Percentiles rank a stretch among this genome's conserved stretches.
phyloP scores from a whole-genome alignment of 92 coral and sea anemone species.

The Actinostola sp. region DNA sequence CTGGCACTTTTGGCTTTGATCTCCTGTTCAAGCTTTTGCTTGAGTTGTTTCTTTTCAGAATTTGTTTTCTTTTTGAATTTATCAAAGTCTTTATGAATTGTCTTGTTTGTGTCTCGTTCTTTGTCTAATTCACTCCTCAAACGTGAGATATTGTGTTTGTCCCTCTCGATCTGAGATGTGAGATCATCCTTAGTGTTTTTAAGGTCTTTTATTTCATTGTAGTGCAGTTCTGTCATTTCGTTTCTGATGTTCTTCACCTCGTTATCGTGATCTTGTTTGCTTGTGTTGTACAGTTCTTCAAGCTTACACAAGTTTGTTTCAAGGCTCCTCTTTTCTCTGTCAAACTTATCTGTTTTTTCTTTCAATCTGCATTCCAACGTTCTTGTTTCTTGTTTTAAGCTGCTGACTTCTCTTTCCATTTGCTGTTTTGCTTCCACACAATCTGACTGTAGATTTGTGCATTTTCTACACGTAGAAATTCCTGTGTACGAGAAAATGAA shows the following conservation, averaged over 20 bases:
- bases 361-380: conserved; percentile 35
- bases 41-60: conserved; percentile 70
- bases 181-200: conserved; percentile 56
- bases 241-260: conserved; percentile 44
- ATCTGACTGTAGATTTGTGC: conserved; percentile 47
- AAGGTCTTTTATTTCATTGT: conserved; percentile 45
- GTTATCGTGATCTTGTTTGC: conserved; percentile 39
- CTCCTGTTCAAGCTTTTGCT: conserved; percentile 60
- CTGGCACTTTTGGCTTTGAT: conserved; percentile 34
- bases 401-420: conserved; percentile 12
- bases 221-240: conserved; percentile 59
- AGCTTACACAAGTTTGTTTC: conserved; percentile 32
- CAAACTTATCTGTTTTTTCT: conserved; percentile 50
- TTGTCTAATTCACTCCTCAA: conserved; percentile 56
- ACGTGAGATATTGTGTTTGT: conserved; percentile 36
- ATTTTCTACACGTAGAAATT: conserved; percentile 20
- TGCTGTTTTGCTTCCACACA: conserved; percentile 31
- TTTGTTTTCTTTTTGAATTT: conserved; percentile 54
- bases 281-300: conserved; percentile 42
- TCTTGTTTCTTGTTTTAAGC: conserved; percentile 38
- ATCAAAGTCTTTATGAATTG: conserved; percentile 50
- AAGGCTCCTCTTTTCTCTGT: conserved; percentile 48
- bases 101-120: conserved; percentile 41
- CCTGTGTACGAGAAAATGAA: conserved; percentile 20
- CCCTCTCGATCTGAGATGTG: conserved; percentile 52